A percentile compares a stretch with the other conserved stretches of the same genome.
phyloP scores from a whole-genome alignment of 2,888 invertebrate genomes.

The Itoplectis maculator region DNA sequence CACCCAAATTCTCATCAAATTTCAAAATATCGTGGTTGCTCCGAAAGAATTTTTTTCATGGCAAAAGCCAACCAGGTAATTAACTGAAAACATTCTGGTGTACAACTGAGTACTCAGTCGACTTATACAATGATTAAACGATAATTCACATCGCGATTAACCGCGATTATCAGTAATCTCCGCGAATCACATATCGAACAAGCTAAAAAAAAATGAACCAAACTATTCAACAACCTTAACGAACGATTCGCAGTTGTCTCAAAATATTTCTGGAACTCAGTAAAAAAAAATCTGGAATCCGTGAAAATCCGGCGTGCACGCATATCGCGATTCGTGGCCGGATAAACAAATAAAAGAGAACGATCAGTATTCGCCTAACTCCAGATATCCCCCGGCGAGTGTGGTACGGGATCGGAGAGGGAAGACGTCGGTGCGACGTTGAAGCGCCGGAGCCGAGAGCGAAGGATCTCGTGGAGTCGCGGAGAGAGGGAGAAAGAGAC shows the following conservation, averaged over 20 bases:
- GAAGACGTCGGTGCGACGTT: conserved; percentile 17
- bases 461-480: conserved; percentile 55
- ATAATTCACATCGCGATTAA: no score
- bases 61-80: no score
- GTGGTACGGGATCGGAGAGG: no score
- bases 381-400: background rate
- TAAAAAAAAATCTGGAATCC: background rate
- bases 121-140: no score
- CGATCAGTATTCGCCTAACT: conserved; percentile 3
- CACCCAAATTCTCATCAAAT: conserved; percentile 10
- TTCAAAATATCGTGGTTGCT: background rate
- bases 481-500: no score
- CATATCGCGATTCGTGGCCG: background rate
- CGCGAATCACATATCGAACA: conserved; percentile 30
- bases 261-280: background rate
- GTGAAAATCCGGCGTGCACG: background rate
- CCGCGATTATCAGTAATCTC: conserved; percentile 40
- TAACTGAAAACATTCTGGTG: no score
- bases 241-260: background rate
- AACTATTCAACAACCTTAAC: background rate
- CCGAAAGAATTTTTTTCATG: conserved; percentile 6
- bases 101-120: no score
- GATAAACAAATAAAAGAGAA: conserved; percentile 11
- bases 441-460: conserved; percentile 30
- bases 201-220: conserved; percentile 15